Percentiles rank a stretch among this genome's conserved stretches.
These are phyloP conservation scores for Acestrorhynchus altus DNA, from an alignment of 2,797 vertebrate genomes.

Conservation along the genomic window DNA sequence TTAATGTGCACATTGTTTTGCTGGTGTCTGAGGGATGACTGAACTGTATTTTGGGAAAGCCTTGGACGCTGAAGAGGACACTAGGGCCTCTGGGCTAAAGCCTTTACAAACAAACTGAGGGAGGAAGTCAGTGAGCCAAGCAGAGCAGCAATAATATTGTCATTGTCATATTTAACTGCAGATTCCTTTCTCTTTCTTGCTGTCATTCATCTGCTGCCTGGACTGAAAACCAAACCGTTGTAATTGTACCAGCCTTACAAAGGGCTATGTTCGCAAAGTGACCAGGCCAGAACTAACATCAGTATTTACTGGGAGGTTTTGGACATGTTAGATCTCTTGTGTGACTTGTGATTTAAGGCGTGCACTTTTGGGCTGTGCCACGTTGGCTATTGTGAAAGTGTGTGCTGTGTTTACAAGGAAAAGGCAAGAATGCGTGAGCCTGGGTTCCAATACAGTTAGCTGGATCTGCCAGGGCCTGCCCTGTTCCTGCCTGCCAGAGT, in stretches of 20 bases:
- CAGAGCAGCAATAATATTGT: constrained; percentile 46
- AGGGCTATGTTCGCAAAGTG: background rate
- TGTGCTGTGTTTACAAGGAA: constrained; percentile 28
- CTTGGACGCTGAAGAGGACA: constrained; percentile 21
- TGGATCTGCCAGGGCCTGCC: constrained; percentile 5
- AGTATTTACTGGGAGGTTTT: background rate
- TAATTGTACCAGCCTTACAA: too few species aligned
- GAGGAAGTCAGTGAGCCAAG: constrained; percentile 36
- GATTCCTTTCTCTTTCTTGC: constrained; percentile 1
- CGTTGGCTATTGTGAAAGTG: constrained; percentile 8
- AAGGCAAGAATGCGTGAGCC: constrained; percentile 11
- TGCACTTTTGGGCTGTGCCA: constrained; percentile 4
- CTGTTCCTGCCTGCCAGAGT: constrained; percentile 8
- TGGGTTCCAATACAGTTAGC: constrained; percentile 10
- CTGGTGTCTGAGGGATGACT: constrained; percentile 17
- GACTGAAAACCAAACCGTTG: background rate
- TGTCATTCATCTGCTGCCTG: background rate
- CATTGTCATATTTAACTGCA: constrained; percentile 28
- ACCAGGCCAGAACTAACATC: background rate
- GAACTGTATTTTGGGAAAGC: constrained; percentile 20
- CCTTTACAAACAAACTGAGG: constrained; percentile 39
- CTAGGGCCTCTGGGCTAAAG: constrained; percentile 28
- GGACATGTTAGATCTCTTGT: background rate
- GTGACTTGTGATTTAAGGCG: constrained; percentile 20
- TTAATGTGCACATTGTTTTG: background rate